These are phyloP conservation scores for Urocolius indicus DNA, from an alignment of 2,113 vertebrate genomes.

Conservation along the genomic window DNA sequence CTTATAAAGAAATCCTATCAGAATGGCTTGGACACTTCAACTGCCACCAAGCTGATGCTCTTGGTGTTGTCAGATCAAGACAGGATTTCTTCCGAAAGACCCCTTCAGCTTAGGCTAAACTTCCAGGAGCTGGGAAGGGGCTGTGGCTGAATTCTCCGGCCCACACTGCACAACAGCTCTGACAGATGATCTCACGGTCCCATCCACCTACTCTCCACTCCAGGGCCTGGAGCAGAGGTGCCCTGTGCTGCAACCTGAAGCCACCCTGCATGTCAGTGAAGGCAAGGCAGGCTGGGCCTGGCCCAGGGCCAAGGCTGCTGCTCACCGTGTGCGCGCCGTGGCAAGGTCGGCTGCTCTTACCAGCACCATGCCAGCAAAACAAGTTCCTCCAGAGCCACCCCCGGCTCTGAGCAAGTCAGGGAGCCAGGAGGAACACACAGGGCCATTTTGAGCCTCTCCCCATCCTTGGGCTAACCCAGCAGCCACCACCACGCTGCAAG, in stretches of 20 bases:
- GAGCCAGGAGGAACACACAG: not conserved
- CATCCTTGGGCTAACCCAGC: not conserved
- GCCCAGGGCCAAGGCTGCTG: not conserved
- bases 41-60: not conserved
- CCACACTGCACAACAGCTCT: not conserved
- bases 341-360: not conserved
- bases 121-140: not conserved
- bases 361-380: not conserved
- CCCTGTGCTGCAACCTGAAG: not conserved
- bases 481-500: not conserved
- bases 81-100: not conserved
- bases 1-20: too few species aligned
- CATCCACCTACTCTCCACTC: not conserved
- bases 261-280: not conserved
- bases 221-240: not conserved
- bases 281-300: not conserved
- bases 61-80: not conserved
- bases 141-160: not conserved
- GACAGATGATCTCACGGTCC: not conserved
- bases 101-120: not conserved
- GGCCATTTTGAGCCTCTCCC: not conserved
- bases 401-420: not conserved
- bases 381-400: not conserved
- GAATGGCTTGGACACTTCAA: not conserved
- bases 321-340: fast-evolving